phyloP scores from a whole-genome alignment of 2,888 invertebrate species.

The Agriopis leucophaearia region DNA sequence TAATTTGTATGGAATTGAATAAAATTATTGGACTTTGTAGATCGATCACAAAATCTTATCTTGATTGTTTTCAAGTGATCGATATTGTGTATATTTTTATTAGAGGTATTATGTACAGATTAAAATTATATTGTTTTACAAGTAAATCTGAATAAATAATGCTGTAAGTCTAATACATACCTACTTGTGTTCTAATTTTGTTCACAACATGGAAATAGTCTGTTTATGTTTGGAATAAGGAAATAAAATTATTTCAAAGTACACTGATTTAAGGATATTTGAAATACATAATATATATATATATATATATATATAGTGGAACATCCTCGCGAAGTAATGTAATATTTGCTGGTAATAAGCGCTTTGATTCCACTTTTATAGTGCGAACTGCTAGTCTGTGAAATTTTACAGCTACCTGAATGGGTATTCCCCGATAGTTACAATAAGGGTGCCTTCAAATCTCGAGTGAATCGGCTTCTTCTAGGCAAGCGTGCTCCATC shows the following conservation, averaged over 20 bases:
- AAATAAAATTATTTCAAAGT: neutral
- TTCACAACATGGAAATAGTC: neutral
- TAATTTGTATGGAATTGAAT: conserved; percentile 1
- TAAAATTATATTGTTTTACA: neutral
- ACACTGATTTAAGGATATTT: neutral
- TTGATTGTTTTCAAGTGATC: conserved; percentile 4
- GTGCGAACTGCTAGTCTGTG: no score
- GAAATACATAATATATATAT: neutral
- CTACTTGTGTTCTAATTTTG: neutral
- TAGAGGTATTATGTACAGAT: neutral
- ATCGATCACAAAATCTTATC: conserved; percentile 1
- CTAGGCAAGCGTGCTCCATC: no score
- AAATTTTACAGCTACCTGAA: no score
- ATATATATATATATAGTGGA: neutral
- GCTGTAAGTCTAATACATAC: no score
- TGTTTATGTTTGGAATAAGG: neutral
- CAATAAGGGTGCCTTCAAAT: no score
- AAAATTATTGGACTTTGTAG: conserved; percentile 10
- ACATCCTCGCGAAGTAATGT: neutral
- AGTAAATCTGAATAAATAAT: neutral
- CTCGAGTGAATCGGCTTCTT: no score
- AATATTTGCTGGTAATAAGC: neutral
- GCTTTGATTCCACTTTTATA: no score
- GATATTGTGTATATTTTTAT: neutral
- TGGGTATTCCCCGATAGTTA: no score